Evolutionary conservation across 2,113 vertebrate species (phyloP), one percentile per base, ranked within the genome.

Genomic region (Nettapus auritus): DNA sequence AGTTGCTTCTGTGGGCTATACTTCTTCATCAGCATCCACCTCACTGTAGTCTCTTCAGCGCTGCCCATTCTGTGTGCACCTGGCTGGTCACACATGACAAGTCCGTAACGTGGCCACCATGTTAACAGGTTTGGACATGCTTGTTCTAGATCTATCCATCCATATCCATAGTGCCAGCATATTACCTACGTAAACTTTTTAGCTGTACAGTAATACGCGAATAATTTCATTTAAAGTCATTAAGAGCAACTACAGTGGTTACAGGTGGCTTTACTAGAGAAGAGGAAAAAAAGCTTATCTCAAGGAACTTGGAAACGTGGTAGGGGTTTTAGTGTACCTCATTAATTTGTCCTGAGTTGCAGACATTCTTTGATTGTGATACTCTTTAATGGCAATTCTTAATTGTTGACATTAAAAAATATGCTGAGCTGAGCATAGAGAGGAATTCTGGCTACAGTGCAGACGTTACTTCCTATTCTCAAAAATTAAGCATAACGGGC

Each of bases 381-480:
- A 75, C 53, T 82, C 60, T 94, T 95, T 97, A 94, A 79, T 88
- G 82, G 89, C 88, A 96, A 96, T 73, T 74, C 97, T 79, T 97
- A 96, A 96, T 96, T 97, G 89, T 96, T 97, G 94, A 95, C 94
- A 96, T 96, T 97, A 96, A 97, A 95, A 95, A 97, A 95, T 81
- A 79, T 97, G 92, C 92, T 97, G 90, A 97, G 83, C 74, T 46
- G 95, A 97, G 93, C 83, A 97, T 90, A 94, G 78, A 71, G 60
- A 70, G 6, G 13, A 86, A 44, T 76, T 70, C 88, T 91, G 97
- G 90, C 82, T 96, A n/a, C 48, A 83, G 56, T 26, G 18, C 73
- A 90, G 74, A 53, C 53, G 46, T 31, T 94, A 60, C 95, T 95
- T 90, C 88, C 86, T 69, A 78, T 62, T 19, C 82, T 96, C 89